phyloP scores from a whole-genome alignment of 2,113 vertebrate genomes.

The Clarias gariepinus region DNA sequence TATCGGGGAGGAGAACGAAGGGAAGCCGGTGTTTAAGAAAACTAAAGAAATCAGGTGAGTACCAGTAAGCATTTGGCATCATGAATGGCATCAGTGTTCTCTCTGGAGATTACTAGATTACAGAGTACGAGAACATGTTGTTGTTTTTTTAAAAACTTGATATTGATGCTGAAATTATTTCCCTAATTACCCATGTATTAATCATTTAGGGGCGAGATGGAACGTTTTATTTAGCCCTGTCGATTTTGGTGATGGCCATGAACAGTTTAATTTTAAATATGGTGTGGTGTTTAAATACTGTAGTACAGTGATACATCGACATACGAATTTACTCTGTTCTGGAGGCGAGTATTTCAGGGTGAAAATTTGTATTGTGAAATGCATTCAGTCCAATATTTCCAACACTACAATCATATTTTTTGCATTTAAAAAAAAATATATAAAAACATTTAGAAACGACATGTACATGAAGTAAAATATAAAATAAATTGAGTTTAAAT shows the following conservation, averaged over 20 bases:
- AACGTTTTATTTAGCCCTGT: neutral
- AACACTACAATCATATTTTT: too few relatives aligned
- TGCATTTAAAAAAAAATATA: too few relatives aligned
- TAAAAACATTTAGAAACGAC: too few relatives aligned
- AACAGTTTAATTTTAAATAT: neutral
- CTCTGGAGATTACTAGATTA: too few relatives aligned
- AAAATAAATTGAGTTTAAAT: too few relatives aligned
- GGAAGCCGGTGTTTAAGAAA: slow-evolving; percentile 96
- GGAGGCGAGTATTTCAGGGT: too few relatives aligned
- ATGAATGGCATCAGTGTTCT: neutral
- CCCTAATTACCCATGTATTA: neutral
- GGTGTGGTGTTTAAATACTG: neutral
- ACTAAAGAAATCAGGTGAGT: slow-evolving; percentile 98
- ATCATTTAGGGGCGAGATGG: neutral
- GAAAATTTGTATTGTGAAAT: too few relatives aligned
- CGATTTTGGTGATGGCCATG: neutral
- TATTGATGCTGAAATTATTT: neutral
- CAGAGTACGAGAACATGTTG: neutral
- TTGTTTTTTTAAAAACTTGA: neutral
- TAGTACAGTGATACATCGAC: too few relatives aligned
- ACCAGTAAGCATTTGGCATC: neutral
- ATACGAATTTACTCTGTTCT: too few relatives aligned
- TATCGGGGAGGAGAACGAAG: slow-evolving; percentile 96
- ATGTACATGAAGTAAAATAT: too few relatives aligned
- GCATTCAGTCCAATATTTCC: too few relatives aligned